A percentile compares a stretch with the other conserved stretches of the same genome.
phyloP scores from a whole-genome alignment of 2,888 invertebrate species.

The Pterostichus niger region DNA sequence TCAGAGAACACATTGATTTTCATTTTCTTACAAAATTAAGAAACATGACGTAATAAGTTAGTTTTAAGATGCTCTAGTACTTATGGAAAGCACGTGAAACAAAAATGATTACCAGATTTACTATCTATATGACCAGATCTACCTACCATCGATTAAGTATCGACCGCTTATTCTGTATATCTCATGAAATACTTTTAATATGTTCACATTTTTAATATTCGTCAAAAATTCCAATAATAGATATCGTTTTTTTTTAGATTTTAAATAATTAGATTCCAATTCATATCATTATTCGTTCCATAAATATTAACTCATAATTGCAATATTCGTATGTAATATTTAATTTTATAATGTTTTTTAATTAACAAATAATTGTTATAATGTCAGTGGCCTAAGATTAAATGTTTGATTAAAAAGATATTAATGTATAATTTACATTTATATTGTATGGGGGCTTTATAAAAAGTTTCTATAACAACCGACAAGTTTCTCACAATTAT shows the following conservation, averaged over 20 bases:
- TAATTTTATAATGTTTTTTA: too few species aligned
- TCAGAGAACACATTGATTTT: background rate
- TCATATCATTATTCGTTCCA: too few species aligned
- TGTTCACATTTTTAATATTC: too few species aligned
- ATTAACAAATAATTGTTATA: too few species aligned
- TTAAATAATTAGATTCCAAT: too few species aligned
- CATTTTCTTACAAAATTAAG: background rate
- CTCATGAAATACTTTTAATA: too few species aligned
- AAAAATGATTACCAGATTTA: background rate
- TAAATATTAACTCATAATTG: too few species aligned
- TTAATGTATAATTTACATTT: slow-evolving; percentile 10
- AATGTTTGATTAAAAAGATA: slow-evolving; percentile 19
- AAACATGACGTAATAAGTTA: background rate
- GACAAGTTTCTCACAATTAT: slow-evolving; percentile 15
- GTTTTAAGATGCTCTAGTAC: background rate
- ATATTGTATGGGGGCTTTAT: slow-evolving; percentile 10
- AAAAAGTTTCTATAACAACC: background rate
- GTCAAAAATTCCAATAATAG: too few species aligned
- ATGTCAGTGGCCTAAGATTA: slow-evolving; percentile 16
- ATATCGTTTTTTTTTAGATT: too few species aligned
- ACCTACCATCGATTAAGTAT: too few species aligned
- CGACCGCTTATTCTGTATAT: too few species aligned
- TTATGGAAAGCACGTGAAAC: background rate
- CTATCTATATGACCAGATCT: background rate
- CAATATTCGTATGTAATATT: too few species aligned